Conservation (phyloP, 2,113 vertebrate species). For the Pluvianellus socialis region DNA sequence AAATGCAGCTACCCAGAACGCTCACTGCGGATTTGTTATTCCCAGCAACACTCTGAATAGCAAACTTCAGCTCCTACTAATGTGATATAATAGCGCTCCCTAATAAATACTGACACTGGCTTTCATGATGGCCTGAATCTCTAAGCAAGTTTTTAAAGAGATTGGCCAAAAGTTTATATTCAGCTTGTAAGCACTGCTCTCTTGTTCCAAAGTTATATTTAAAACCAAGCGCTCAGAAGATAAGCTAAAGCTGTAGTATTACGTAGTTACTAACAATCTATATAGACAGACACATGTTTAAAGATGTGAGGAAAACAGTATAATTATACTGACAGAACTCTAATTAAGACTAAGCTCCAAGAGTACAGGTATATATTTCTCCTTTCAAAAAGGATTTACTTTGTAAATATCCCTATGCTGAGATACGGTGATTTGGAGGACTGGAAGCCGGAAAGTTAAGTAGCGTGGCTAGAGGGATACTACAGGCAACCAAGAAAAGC, state of each 20-base stretch:
- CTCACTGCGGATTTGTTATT: neutral
- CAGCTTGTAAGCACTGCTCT: neutral
- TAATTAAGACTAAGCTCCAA: neutral
- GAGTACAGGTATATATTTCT: neutral
- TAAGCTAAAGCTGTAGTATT: neutral
- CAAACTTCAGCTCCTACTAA: neutral
- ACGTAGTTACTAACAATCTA: neutral
- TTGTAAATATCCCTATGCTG: neutral
- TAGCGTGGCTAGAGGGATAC: neutral
- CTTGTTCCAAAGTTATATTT: neutral
- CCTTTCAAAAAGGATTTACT: neutral
- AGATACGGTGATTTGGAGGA: neutral
- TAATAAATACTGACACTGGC: neutral
- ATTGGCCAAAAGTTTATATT: neutral
- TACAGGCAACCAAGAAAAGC: neutral
- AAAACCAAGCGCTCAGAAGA: neutral
- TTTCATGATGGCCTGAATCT: neutral
- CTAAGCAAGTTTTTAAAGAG: neutral
- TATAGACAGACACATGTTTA: neutral
- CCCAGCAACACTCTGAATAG: neutral
- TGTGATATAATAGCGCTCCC: neutral
- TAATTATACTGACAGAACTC: neutral
- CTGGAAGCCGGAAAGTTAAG: neutral
- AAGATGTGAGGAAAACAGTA: neutral
- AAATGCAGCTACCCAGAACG: neutral